Conservation (phyloP, 2,888 invertebrate species). For the Malacosoma neustria region DNA sequence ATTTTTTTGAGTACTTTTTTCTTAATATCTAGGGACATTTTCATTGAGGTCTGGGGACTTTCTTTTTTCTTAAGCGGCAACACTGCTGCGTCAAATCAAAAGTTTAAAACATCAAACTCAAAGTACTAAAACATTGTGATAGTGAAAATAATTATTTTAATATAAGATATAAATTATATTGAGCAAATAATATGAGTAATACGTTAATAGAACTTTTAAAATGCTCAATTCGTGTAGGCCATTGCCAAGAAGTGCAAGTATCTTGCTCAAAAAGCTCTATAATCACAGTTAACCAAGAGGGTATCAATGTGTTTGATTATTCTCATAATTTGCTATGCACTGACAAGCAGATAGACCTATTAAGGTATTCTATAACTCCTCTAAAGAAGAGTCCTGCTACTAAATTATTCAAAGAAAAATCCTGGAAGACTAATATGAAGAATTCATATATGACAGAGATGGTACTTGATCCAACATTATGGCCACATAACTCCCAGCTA, state of each 20-base stretch:
- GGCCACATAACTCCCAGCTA: constrained; percentile 46
- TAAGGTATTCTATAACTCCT: constrained; percentile 27
- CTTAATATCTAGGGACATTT: too few species aligned
- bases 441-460: constrained; percentile 45
- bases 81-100: too few species aligned
- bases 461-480: constrained; percentile 43
- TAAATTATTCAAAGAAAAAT: constrained; percentile 26
- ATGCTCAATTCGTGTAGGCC: constrained; percentile 27
- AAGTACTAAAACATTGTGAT: too few species aligned
- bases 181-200: constrained; percentile 22
- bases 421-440: constrained; percentile 25
- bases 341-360: constrained; percentile 42
- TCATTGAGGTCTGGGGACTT: too few species aligned
- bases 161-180: too few species aligned
- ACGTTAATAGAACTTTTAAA: constrained; percentile 40
- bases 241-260: constrained; percentile 32
- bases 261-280: constrained; percentile 38
- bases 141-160: too few species aligned
- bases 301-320: constrained; percentile 38
- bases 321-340: constrained; percentile 35
- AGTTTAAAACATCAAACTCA: too few species aligned
- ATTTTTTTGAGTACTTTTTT: too few species aligned
- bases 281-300: constrained; percentile 37
- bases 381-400: constrained; percentile 37
- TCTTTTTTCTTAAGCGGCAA: too few species aligned